Percentiles rank a stretch among this genome's conserved stretches.
Conservation (phyloP, 2,797 vertebrate species). For the Coracias cyanogaster region DNA sequence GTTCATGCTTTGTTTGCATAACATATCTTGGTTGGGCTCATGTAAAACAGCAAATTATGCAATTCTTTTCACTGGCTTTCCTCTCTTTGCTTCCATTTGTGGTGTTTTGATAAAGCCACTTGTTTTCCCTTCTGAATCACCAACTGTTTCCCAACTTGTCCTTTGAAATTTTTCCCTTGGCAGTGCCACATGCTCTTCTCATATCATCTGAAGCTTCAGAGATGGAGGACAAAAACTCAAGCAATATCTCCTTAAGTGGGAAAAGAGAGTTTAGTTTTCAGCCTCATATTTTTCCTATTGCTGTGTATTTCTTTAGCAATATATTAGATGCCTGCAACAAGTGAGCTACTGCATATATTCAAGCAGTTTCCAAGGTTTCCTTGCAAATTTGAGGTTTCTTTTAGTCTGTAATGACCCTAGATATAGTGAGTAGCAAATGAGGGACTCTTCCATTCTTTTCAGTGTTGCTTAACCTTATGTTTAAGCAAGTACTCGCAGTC, state of each 20-base stretch:
- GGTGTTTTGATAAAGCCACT: background rate
- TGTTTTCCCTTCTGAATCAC: slow-evolving; percentile 11
- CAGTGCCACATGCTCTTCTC: background rate
- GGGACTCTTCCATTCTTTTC: background rate
- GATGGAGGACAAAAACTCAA: background rate
- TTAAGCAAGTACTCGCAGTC: background rate
- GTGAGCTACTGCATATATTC: background rate
- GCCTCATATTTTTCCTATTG: background rate
- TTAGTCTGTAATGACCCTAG: background rate
- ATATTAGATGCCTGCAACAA: background rate
- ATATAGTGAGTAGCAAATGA: background rate
- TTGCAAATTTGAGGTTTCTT: background rate
- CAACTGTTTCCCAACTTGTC: background rate
- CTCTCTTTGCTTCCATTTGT: slow-evolving; percentile 18
- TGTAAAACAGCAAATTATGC: background rate
- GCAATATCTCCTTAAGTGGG: background rate
- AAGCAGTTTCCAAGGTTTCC: background rate
- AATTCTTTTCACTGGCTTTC: slow-evolving; percentile 7
- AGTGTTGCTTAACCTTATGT: background rate
- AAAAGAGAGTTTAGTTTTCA: background rate
- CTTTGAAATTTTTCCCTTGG: background rate
- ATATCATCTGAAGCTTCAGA: background rate
- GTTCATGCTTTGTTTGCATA: background rate
- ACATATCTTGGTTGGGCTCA: background rate
- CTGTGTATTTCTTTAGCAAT: background rate